Evolutionary conservation across 2,888 invertebrate species (phyloP), one percentile per base, ranked within the genome.

Genomic region (Ceratothoa steindachneri): DNA sequence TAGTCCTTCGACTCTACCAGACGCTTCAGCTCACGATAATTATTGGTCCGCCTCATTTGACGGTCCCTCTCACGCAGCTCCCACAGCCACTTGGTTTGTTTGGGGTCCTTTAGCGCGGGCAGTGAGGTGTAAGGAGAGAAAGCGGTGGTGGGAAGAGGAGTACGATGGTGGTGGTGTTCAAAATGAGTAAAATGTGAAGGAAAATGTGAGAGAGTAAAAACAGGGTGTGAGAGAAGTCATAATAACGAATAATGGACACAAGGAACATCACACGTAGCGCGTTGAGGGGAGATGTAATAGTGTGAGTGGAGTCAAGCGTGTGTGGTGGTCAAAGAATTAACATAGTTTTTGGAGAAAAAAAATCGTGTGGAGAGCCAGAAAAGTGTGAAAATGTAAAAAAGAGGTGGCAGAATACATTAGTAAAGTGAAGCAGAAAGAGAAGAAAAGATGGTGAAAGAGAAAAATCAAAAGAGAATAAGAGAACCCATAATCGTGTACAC

Each of bases 51-150:
- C 81, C 91, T 90, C 81, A 90, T 89, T 83, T 95, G 95, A 80
- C 91, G 90, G 30, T 90, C 89, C 82, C 91, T 88, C 83, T 93
- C 93, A 51, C 91, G 88, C 81, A 90, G 89, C 81, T 93, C 92
- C 95, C 95, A 95, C 53, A 92, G 85, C 89, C 92, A 94, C 82
- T 95, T 93, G 15, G 94, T 93, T 84, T 95, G 89, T 86, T 93
- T 93, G 0, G 93, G 92, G 86, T 95, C 93, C 90, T 90, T 80
- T 12, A 30, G 15, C n/a, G 29, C 19, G 24, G 60, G 52, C 0
- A 30, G 3, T n/a, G 12, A 31, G 27, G 51, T 12, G 51, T 9
- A 24, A 0, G 15, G 9, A 19, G 22, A 24, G 27, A 55, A 24
- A 60, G 30, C 27, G 9, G 29, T 27, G 24, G 55, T 27, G 30